phyloP scores from a whole-genome alignment of 2,888 invertebrate genomes.

The Autographa gamma region DNA sequence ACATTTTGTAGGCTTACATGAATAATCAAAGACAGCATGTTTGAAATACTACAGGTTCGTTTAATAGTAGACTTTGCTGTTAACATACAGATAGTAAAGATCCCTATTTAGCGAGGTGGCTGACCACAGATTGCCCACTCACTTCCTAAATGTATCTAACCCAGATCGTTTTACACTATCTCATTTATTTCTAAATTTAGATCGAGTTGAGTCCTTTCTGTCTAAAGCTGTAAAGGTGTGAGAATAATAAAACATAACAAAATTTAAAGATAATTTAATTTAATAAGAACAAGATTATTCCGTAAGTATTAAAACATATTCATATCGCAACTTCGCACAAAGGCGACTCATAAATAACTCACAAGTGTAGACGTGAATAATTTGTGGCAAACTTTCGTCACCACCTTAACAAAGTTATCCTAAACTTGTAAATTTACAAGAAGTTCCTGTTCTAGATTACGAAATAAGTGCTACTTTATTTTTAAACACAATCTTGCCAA shows the following conservation, averaged over 20 bases:
- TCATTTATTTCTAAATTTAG: background rate
- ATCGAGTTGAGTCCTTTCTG: too few relatives aligned
- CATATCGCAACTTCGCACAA: constrained; percentile 43
- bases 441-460: constrained; percentile 6
- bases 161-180: background rate
- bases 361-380: constrained; percentile 50
- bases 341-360: constrained; percentile 55
- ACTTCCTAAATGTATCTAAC: background rate
- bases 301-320: constrained; percentile 37
- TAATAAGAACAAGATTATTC: constrained; percentile 22
- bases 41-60: background rate
- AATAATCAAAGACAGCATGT: background rate
- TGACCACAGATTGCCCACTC: background rate
- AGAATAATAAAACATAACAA: background rate
- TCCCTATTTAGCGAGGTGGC: background rate
- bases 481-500: background rate
- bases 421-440: constrained; percentile 29
- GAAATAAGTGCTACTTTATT: background rate
- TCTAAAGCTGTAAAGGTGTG: background rate
- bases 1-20: too few relatives aligned
- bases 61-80: too few relatives aligned
- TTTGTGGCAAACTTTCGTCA: constrained; percentile 43
- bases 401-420: constrained; percentile 41
- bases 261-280: background rate
- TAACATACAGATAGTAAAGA: too few relatives aligned